A percentile compares a stretch with the other conserved stretches of the same genome.
Evolutionary conservation across 1,140 invertebrate genomes (phyloP).

Genomic region (Neotoxoptera formosana): DNA sequence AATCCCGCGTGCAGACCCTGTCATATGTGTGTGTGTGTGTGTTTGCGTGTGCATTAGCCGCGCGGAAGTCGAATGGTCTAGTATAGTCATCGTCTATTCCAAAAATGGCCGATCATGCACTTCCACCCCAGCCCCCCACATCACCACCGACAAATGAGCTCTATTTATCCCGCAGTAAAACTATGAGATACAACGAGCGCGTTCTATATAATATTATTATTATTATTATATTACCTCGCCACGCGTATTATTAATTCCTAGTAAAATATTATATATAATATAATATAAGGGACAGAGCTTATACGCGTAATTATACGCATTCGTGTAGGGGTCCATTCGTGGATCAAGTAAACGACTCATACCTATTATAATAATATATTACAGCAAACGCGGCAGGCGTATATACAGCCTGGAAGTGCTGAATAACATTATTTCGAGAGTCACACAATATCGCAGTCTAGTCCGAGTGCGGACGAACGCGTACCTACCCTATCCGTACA

Average conservation of each 20-base stretch:
- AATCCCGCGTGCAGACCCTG: slow-evolving; percentile 25
- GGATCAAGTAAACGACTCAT: background rate
- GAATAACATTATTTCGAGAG: background rate
- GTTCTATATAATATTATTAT: background rate
- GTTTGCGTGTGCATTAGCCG: slow-evolving; percentile 9
- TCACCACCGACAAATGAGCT: background rate
- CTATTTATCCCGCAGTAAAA: slow-evolving; percentile 44
- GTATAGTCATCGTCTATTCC: slow-evolving; percentile 49
- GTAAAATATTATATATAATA: slow-evolving; percentile 33
- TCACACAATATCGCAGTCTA: background rate
- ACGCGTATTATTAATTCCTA: slow-evolving; percentile 20
- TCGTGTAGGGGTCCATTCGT: background rate
- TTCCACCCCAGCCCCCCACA: background rate
- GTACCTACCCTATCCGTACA: background rate
- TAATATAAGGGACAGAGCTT: background rate
- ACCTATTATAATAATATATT: background rate
- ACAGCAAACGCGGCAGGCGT: background rate
- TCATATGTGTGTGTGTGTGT: background rate
- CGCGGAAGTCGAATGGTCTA: slow-evolving; percentile 49
- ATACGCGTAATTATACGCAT: background rate
- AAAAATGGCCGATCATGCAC: slow-evolving; percentile 36
- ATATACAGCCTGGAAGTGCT: background rate
- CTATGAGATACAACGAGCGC: background rate
- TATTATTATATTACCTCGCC: background rate
- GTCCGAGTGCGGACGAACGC: background rate